A percentile compares a stretch with the other conserved stretches of the same genome.
Conservation (phyloP, 2,797 vertebrate species). For the Psittacula echo region DNA sequence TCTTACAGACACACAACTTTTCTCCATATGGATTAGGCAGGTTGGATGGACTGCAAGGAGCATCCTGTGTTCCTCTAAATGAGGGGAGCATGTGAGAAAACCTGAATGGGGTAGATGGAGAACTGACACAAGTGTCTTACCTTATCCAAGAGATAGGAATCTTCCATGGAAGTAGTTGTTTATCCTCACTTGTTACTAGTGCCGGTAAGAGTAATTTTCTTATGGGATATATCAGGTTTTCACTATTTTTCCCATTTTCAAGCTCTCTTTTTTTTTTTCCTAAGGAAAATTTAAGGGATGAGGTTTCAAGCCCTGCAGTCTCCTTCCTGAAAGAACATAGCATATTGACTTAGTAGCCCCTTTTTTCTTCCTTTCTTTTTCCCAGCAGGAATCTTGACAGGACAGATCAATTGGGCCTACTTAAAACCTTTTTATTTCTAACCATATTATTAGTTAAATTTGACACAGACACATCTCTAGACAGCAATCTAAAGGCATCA, state of each 20-base stretch:
- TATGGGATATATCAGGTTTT: neutral
- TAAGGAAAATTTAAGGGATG: neutral
- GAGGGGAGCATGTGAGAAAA: neutral
- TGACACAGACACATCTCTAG: neutral
- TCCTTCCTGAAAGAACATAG: rapidly evolving
- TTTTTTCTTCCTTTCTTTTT: neutral
- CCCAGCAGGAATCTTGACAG: neutral
- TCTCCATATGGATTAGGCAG: neutral
- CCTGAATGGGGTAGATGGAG: rapidly evolving
- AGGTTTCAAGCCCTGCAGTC: neutral
- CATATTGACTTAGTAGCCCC: neutral
- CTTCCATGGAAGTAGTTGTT: neutral
- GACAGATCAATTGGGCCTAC: neutral
- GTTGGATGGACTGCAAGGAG: neutral
- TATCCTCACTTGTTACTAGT: neutral
- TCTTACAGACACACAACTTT: neutral
- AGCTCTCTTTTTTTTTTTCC: neutral
- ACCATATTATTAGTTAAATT: neutral
- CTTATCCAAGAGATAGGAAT: neutral
- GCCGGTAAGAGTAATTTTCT: neutral
- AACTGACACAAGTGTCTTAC: neutral
- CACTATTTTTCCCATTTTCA: neutral
- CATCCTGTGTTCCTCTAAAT: neutral
- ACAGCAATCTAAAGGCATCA: neutral
- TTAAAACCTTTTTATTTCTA: constrained; percentile 27